These are phyloP conservation scores for Eupithecia tripunctaria DNA, from an alignment of 2,888 invertebrate species.

Conservation along the genomic window DNA sequence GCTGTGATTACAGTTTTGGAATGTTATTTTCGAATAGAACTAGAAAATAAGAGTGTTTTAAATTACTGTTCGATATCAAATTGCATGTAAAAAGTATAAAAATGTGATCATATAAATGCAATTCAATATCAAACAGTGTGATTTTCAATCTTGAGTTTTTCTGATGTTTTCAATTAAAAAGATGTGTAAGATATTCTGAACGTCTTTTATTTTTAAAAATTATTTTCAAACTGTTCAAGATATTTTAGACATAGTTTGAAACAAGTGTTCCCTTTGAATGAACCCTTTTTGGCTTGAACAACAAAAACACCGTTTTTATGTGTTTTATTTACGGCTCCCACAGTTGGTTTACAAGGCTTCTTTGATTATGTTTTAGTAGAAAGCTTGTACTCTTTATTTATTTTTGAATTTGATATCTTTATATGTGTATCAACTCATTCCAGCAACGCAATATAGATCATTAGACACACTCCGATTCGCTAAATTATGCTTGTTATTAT, in stretches of 20 bases:
- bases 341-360: slow-evolving; percentile 64
- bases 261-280: slow-evolving; percentile 24
- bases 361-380: slow-evolving; percentile 73
- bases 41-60: not conserved
- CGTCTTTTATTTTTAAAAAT: not conserved
- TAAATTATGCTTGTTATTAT: slow-evolving; percentile 72
- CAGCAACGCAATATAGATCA: slow-evolving; percentile 66
- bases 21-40: slow-evolving; percentile 28
- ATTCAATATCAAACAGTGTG: slow-evolving; percentile 19
- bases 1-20: slow-evolving; percentile 14
- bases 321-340: slow-evolving; percentile 51
- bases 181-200: slow-evolving; percentile 22
- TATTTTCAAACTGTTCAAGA: slow-evolving; percentile 12
- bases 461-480: slow-evolving; percentile 65
- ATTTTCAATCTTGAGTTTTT: slow-evolving; percentile 23
- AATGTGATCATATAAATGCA: slow-evolving; percentile 6
- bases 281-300: slow-evolving; percentile 31
- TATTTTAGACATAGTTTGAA: slow-evolving; percentile 30
- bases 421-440: slow-evolving; percentile 78
- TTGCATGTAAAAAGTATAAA: slow-evolving; percentile 15
- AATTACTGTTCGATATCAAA: slow-evolving; percentile 28
- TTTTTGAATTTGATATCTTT: slow-evolving; percentile 62
- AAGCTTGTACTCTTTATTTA: slow-evolving; percentile 69
- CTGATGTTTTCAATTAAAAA: slow-evolving; percentile 13
- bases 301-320: slow-evolving; percentile 40